Evolutionary conservation across 2,888 invertebrate genomes (phyloP), one percentile per base, ranked within the genome.

Genomic region (Macrophya annulata): DNA sequence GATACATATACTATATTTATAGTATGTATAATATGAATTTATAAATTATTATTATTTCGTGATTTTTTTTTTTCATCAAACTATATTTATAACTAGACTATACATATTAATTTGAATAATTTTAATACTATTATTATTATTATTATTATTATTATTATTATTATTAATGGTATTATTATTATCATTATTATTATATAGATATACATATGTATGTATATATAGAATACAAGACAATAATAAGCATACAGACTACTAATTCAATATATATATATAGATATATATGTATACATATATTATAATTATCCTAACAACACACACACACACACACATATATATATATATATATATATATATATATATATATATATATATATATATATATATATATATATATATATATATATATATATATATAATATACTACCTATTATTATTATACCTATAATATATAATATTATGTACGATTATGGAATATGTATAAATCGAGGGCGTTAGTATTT

Each of bases 221-320:
- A 17, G 15, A 74, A 74, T 71, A 71, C 12, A 74, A 74, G 72
- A 74, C 72, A 74, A 74, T 74, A 74, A 74, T 74, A 45, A 43
- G 72, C 45, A 43, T 74, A 45, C n/a, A 72, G 72, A 43, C 43
- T 43, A 31, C 3, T 43, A 72, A 43, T 21, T 77, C 12, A 40
- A 77, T 51, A 21, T 12, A 21, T 31, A 51, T 76, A 45, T n/a
- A 76, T 76, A 45, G 21, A 45, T 76, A 43, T 43, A 9, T 74
- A 72, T 72, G 37, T 40, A 40, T 17, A 72, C n/a, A n/a, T n/a
- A n/a, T n/a, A n/a, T n/a, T n/a, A n/a, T n/a, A n/a, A n/a, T n/a
- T n/a, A n/a, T n/a, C n/a, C n/a, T n/a, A n/a, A n/a, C n/a, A n/a
- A n/a, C n/a, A n/a, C n/a, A n/a, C n/a, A n/a, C n/a, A n/a, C n/a